A percentile compares a stretch with the other conserved stretches of the same genome.
These are phyloP conservation scores for Hycleus phaleratus DNA, from an alignment of 1,140 invertebrate species.

Conservation along the genomic window DNA sequence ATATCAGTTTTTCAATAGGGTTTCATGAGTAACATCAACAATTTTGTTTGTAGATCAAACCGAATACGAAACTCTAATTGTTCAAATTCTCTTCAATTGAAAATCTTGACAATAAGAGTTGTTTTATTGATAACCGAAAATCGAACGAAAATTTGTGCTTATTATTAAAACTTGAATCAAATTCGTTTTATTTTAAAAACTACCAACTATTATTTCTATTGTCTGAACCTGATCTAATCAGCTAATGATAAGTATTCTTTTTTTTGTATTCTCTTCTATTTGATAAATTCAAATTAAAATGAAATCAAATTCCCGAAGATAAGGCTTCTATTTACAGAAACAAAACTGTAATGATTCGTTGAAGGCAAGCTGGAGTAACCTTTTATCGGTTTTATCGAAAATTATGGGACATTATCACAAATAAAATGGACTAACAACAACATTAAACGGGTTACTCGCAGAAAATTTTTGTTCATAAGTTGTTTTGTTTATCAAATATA, in stretches of 20 bases:
- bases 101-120: too few relatives aligned
- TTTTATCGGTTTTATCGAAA: not conserved
- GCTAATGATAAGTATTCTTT: constrained; percentile 3
- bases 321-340: constrained; percentile 13
- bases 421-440: not conserved
- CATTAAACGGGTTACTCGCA: not conserved
- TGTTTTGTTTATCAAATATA: constrained; percentile 10
- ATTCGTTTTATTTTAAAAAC: not conserved
- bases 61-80: too few relatives aligned
- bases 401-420: too few relatives aligned
- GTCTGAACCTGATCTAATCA: constrained; percentile 10
- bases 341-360: not conserved
- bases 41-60: too few relatives aligned
- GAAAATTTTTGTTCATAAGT: not conserved
- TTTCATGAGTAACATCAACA: not conserved
- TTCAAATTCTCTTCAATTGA: too few relatives aligned
- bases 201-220: constrained; percentile 12
- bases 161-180: too few relatives aligned
- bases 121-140: too few relatives aligned
- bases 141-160: too few relatives aligned
- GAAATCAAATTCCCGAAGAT: constrained; percentile 3
- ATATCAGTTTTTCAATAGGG: not conserved
- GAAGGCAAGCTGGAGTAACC: constrained; percentile 14
- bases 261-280: too few relatives aligned
- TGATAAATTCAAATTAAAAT: too few relatives aligned